These are phyloP conservation scores for Chiloscyllium punctatum DNA, from an alignment of 2,797 vertebrate genomes.

Conservation along the genomic window DNA sequence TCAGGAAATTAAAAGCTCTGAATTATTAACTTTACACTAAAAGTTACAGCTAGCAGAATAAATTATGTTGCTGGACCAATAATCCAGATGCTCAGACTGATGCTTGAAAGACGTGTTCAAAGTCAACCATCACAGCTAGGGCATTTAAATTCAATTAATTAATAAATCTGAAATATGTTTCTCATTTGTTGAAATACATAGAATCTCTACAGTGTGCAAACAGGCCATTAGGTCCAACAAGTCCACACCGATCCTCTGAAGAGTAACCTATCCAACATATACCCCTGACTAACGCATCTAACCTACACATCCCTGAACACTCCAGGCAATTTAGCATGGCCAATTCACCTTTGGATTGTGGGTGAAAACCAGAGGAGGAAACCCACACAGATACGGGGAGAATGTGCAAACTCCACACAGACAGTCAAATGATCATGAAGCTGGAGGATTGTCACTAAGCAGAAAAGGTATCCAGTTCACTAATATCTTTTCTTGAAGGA, in stretches of 20 bases:
- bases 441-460: background rate
- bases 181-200: background rate
- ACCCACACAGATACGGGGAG: no score
- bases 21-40: background rate
- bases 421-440: background rate
- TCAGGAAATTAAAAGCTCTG: background rate
- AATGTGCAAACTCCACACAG: no score
- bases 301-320: no score
- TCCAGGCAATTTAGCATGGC: no score
- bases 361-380: no score
- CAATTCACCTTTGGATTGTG: no score
- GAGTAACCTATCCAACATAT: no score
- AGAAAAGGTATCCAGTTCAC: background rate
- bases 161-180: background rate
- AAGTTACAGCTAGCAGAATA: background rate
- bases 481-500: background rate
- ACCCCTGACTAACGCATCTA: no score
- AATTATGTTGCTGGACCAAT: background rate
- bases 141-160: background rate
- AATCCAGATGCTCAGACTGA: background rate
- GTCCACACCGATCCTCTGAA: no score
- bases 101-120: background rate
- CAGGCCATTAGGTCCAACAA: no score
- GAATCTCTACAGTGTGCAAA: no score
- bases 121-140: background rate